Evolutionary conservation across 2,797 vertebrate genomes (phyloP).

Genomic region (Podarcis siculus): DNA sequence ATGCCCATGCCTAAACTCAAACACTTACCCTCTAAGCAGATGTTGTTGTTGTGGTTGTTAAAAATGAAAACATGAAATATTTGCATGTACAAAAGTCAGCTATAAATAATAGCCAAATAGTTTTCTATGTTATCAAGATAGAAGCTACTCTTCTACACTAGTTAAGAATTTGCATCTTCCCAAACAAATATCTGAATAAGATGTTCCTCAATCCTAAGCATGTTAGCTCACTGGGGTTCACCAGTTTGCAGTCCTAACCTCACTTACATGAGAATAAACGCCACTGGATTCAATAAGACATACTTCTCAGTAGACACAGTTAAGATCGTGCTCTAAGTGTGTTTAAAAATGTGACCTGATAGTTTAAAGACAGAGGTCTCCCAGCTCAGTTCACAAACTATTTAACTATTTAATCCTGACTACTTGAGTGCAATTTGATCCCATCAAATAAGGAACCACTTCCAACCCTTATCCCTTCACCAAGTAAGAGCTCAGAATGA

Average conservation of each 20-base stretch:
- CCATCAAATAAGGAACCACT: not conserved
- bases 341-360: not conserved
- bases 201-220: not conserved
- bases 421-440: not conserved
- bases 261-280: no score
- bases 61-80: not conserved
- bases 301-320: no score
- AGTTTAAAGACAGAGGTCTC: not conserved
- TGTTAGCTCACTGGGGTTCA: not conserved
- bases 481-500: not conserved
- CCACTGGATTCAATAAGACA: no score
- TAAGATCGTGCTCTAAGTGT: no score
- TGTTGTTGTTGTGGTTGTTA: no score
- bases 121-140: not conserved
- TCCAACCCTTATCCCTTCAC: not conserved
- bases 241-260: not conserved
- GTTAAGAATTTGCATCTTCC: not conserved
- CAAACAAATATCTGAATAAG: not conserved
- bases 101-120: not conserved
- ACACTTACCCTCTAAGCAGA: not conserved
- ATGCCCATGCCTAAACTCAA: not conserved
- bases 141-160: not conserved
- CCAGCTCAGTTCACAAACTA: not conserved
- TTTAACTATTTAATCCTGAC: not conserved
- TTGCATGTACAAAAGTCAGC: not conserved